Percentiles rank a stretch among this genome's conserved stretches.
These are phyloP conservation scores for Astreopora myriophthalma DNA, from an alignment of 64 coral and sea anemone species.

Conservation along the genomic window DNA sequence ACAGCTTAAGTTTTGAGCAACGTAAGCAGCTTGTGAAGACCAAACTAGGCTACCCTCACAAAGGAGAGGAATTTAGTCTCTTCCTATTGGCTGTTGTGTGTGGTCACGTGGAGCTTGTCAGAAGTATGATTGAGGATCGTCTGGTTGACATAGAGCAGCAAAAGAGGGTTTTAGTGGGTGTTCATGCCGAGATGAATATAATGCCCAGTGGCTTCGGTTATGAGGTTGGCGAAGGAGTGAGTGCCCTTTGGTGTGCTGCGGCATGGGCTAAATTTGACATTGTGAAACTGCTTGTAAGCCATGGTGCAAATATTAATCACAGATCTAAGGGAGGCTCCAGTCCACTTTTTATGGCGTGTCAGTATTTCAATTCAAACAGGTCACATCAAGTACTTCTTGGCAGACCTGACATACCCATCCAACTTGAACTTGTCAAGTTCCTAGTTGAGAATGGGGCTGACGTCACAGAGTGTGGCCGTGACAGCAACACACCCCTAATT, in stretches of 20 bases:
- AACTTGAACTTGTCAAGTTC: slow-evolving; percentile 65
- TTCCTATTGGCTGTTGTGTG: slow-evolving; percentile 60
- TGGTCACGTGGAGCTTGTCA: slow-evolving; percentile 61
- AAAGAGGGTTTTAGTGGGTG: slow-evolving; percentile 50
- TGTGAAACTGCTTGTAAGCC: slow-evolving; percentile 28
- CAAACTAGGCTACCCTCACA: slow-evolving; percentile 67
- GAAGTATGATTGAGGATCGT: slow-evolving; percentile 23
- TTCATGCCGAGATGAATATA: background rate
- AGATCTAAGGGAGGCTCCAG: slow-evolving; percentile 52
- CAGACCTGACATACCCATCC: slow-evolving; percentile 36
- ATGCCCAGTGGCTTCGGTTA: background rate
- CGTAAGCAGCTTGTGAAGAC: slow-evolving; percentile 65
- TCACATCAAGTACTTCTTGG: slow-evolving; percentile 48
- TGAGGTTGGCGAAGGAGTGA: slow-evolving; percentile 66
- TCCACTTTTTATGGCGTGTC: slow-evolving; percentile 57
- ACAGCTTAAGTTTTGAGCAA: slow-evolving; percentile 45
- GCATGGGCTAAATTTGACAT: slow-evolving; percentile 63
- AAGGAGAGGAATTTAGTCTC: slow-evolving; percentile 56
- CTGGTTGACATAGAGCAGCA: slow-evolving; percentile 61
- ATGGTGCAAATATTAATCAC: slow-evolving; percentile 70
- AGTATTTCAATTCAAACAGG: slow-evolving; percentile 68
- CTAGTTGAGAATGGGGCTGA: slow-evolving; percentile 73
- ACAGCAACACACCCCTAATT: slow-evolving; percentile 53
- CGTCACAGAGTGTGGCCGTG: background rate
- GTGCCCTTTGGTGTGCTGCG: slow-evolving; percentile 72